Conservation (phyloP, 2,888 invertebrate species). For the Rhyacophila evoluta region DNA sequence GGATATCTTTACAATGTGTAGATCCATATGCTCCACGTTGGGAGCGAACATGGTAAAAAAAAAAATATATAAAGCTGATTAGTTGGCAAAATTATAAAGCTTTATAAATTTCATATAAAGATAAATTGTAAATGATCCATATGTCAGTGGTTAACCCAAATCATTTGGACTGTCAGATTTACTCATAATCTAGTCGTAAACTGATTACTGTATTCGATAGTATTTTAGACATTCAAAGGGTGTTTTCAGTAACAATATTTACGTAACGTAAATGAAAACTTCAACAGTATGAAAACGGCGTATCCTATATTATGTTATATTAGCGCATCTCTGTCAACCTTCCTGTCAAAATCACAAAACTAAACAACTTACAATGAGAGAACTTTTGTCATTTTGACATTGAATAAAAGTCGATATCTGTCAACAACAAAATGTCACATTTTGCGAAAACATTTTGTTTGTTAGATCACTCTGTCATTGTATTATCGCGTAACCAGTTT, state of each 20-base stretch:
- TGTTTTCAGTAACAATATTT: too few species aligned
- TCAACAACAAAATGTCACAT: neutral
- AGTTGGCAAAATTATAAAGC: too few species aligned
- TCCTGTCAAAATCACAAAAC: neutral
- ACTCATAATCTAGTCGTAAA: neutral
- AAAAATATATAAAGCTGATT: too few species aligned
- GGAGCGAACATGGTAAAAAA: too few species aligned
- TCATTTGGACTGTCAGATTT: neutral
- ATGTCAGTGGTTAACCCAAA: neutral
- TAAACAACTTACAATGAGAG: neutral
- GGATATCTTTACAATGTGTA: too few species aligned
- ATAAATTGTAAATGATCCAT: too few species aligned
- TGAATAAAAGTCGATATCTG: neutral
- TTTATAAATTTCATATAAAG: too few species aligned
- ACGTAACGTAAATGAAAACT: neutral
- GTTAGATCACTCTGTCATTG: neutral
- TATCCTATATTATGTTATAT: neutral
- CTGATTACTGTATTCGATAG: neutral
- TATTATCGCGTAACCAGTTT: too few species aligned
- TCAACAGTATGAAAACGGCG: neutral
- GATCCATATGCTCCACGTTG: too few species aligned
- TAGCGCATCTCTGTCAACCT: neutral
- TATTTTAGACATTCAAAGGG: neutral
- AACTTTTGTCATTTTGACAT: conserved; percentile 10
- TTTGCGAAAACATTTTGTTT: neutral